Conservation (phyloP, 2,888 invertebrate genomes). For the Xylota sylvarum region DNA sequence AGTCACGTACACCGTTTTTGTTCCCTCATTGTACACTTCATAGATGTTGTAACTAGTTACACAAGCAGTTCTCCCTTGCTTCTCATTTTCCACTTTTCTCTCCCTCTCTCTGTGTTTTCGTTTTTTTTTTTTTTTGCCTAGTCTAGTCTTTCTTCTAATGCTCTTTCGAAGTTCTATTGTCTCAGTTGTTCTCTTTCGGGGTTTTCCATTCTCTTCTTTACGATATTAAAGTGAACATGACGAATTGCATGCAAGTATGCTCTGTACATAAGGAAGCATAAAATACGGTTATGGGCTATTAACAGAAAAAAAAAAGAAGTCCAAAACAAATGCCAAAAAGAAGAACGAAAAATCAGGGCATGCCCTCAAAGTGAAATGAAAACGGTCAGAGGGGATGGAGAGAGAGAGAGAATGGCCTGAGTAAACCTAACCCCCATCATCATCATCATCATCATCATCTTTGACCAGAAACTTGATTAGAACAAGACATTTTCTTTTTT, state of each 20-base stretch:
- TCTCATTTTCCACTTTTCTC: no score
- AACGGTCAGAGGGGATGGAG: background rate
- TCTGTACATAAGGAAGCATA: slow-evolving; percentile 53
- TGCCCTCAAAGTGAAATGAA: slow-evolving; percentile 32
- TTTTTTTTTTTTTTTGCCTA: background rate
- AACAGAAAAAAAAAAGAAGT: slow-evolving; percentile 21
- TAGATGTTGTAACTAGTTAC: slow-evolving; percentile 62
- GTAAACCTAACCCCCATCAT: slow-evolving; percentile 19
- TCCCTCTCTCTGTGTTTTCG: background rate
- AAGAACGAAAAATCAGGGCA: slow-evolving; percentile 45
- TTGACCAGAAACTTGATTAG: slow-evolving; percentile 47
- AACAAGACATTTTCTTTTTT: slow-evolving; percentile 36
- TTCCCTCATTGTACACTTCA: slow-evolving; percentile 58
- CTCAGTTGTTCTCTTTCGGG: slow-evolving; percentile 1
- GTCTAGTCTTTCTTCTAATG: background rate
- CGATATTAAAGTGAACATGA: background rate
- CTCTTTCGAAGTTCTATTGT: slow-evolving; percentile 44
- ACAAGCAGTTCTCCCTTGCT: slow-evolving; percentile 36
- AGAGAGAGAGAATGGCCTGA: no score
- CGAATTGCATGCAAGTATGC: slow-evolving; percentile 21
- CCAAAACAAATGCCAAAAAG: slow-evolving; percentile 3
- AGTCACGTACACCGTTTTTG: slow-evolving; percentile 75
- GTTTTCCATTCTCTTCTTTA: slow-evolving; percentile 40
- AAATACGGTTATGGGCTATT: slow-evolving; percentile 38
- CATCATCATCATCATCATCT: slow-evolving; percentile 15